Conservation (phyloP, 2,113 vertebrate species). For the Geococcyx californianus region DNA sequence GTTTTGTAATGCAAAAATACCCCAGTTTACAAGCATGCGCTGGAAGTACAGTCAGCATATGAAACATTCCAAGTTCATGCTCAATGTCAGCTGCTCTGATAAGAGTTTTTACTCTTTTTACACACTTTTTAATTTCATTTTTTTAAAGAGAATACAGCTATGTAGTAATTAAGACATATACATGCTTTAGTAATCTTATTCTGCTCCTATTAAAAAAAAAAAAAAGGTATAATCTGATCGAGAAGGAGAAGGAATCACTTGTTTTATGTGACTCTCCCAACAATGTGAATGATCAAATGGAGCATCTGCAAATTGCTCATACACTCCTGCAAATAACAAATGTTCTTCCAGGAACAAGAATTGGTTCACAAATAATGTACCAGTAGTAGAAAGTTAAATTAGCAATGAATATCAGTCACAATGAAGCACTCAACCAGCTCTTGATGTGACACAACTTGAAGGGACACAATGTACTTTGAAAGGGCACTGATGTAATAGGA, state of each 20-base stretch:
- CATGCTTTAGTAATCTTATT: not conserved
- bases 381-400: conserved; percentile 51
- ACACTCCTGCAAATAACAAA: not conserved
- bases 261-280: not conserved
- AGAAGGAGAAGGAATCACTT: not conserved
- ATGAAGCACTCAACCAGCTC: conserved; percentile 41
- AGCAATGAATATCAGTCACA: conserved; percentile 64
- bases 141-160: not conserved
- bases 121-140: not conserved
- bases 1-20: not conserved
- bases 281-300: not conserved
- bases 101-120: not conserved
- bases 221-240: not conserved
- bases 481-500: conserved; percentile 69
- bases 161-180: not conserved
- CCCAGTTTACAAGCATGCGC: not conserved
- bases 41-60: not conserved
- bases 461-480: conserved; percentile 68
- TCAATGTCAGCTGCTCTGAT: not conserved
- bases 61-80: not conserved
- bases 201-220: not conserved
- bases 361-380: not conserved
- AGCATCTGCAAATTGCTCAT: not conserved
- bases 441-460: conserved; percentile 65
- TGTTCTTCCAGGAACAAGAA: conserved; percentile 9